These are phyloP conservation scores for Ancistrus triradiatus DNA, from an alignment of 2,113 vertebrate genomes.

Conservation along the genomic window DNA sequence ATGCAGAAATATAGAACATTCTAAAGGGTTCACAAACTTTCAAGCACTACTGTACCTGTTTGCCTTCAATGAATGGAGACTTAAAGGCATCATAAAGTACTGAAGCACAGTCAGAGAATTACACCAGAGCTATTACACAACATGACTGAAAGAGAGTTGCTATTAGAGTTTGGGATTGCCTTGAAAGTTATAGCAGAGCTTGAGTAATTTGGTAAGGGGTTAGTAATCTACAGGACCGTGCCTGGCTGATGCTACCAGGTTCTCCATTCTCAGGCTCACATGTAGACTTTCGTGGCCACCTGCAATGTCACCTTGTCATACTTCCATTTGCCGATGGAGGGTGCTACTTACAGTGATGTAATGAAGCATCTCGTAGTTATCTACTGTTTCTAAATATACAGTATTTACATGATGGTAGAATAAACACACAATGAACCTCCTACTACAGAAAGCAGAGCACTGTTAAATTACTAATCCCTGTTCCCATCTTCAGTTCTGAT, in stretches of 20 bases:
- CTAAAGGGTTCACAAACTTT: too few relatives aligned
- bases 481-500: too few relatives aligned
- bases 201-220: slow-evolving; percentile 12
- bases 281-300: slow-evolving; percentile 27
- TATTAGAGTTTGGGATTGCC: not conserved
- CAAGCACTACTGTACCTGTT: slow-evolving; percentile 9
- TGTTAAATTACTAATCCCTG: slow-evolving; percentile 48
- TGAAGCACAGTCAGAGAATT: slow-evolving; percentile 24
- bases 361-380: slow-evolving; percentile 28
- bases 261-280: slow-evolving; percentile 38
- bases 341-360: slow-evolving; percentile 36
- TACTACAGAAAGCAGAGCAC: slow-evolving; percentile 41
- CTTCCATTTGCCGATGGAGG: slow-evolving; percentile 22
- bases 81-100: slow-evolving; percentile 11
- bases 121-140: too few relatives aligned
- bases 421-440: slow-evolving; percentile 35
- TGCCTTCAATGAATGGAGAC: slow-evolving; percentile 23
- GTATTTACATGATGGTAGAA: slow-evolving; percentile 44
- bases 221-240: slow-evolving; percentile 17
- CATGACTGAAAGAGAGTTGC: slow-evolving; percentile 6
- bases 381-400: slow-evolving; percentile 43
- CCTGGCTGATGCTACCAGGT: slow-evolving; percentile 14
- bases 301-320: slow-evolving; percentile 18
- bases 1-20: too few relatives aligned
- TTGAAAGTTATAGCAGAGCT: slow-evolving; percentile 4